These are phyloP conservation scores for Galerucella pusilla DNA, from an alignment of 2,888 invertebrate genomes.

Conservation along the genomic window DNA sequence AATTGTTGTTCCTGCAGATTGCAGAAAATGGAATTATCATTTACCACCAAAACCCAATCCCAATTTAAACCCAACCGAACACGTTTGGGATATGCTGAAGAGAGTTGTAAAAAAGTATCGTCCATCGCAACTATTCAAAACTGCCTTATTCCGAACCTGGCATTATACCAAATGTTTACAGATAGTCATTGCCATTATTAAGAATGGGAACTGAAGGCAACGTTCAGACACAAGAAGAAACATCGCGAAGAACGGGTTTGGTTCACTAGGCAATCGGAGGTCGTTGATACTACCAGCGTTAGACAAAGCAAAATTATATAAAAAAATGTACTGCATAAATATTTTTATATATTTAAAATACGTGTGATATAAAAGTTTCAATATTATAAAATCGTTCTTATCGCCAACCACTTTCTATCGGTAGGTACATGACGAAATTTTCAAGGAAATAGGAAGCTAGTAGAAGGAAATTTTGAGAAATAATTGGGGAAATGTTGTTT, in stretches of 20 bases:
- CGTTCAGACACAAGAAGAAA: constrained; percentile 52
- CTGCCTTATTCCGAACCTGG: not conserved
- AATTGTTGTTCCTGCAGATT: too few relatives aligned
- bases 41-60: too few relatives aligned
- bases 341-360: not conserved
- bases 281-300: constrained; percentile 61
- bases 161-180: constrained; percentile 5
- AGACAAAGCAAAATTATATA: not conserved
- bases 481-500: too few relatives aligned
- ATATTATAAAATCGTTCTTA: too few relatives aligned
- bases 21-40: too few relatives aligned
- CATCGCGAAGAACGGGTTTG: constrained; percentile 61
- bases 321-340: not conserved
- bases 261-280: constrained; percentile 66
- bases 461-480: too few relatives aligned
- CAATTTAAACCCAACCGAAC: too few relatives aligned
- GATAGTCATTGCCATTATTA: constrained; percentile 22
- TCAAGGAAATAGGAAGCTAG: too few relatives aligned
- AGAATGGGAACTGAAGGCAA: constrained; percentile 37
- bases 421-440: too few relatives aligned
- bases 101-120: too few relatives aligned
- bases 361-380: not conserved
- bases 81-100: too few relatives aligned
- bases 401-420: too few relatives aligned
- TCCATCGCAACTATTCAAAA: not conserved